Evolutionary conservation across 1,140 invertebrate species (phyloP), one percentile per base, ranked within the genome.

Genomic region (Drosophila grimshawi): DNA sequence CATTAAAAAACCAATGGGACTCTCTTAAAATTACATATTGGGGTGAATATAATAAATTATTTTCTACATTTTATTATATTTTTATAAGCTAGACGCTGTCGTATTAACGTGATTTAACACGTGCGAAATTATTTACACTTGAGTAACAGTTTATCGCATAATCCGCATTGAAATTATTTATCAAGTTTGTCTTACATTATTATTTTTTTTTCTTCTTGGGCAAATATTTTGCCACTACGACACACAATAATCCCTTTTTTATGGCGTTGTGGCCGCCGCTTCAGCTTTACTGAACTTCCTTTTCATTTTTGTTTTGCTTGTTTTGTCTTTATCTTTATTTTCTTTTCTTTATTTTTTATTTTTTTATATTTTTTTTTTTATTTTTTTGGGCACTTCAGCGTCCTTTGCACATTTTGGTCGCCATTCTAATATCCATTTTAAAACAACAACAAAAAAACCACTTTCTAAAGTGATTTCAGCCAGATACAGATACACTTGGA

Each of bases 191-290:
- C 37, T 39, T 48, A 41, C 55, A 29, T 61, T 46, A 27, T 74
- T 53, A 11, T 29, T 56, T 56, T 59, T 60, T 57, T 63, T 45
- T 41, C 45, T 27, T 11, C 30, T 39, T 7, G 33, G 11, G 37
- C 10, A 19, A 53, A 37, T 35, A 39, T 48, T 46, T 46, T 48
- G 55, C 59, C 49, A 49, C 61, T 63, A 64, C 70, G 69, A 78
- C 69, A 62, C 81, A 88, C 83, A 86, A 88, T 86, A 86, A 86
- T 86, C 83, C 83, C 80, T 66, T 86, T 19, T 86, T 86, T 79
- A 76, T 55, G 78, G 73, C 76, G 65, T 68, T 74, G 70, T 65
- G 52, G 61, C 63, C 71, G 51, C 51, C 64, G 61, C 49, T 71
- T 56, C 70, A 45, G 69, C 70, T 76, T 76, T 78, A n/a, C 2